Percentiles rank a stretch among this genome's conserved stretches.
Conservation (phyloP, 92 coral and sea anemone species). For the Palythoa grandiflora region DNA sequence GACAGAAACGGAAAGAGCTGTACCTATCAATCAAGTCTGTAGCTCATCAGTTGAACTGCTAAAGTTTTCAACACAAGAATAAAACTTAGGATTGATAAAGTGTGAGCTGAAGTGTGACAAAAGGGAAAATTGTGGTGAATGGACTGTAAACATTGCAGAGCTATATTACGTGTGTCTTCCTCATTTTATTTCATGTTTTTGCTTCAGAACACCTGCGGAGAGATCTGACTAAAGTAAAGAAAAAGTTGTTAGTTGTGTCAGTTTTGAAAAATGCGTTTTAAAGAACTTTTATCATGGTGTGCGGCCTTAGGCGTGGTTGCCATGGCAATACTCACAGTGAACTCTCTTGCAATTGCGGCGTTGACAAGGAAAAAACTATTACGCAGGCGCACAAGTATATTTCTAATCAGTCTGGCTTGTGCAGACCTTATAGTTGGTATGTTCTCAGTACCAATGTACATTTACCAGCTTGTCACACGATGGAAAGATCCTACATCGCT, state of each 20-base stretch:
- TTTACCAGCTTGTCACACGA: slow-evolving; percentile 66
- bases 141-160: too few relatives aligned
- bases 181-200: neutral
- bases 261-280: slow-evolving; percentile 11
- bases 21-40: too few relatives aligned
- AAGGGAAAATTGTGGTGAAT: too few relatives aligned
- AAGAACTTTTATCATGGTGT: slow-evolving; percentile 72
- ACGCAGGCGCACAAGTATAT: slow-evolving; percentile 83
- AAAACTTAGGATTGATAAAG: too few relatives aligned
- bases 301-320: slow-evolving; percentile 71
- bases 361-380: slow-evolving; percentile 75
- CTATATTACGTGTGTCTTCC: too few relatives aligned
- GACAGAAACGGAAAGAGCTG: too few relatives aligned
- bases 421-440: slow-evolving; percentile 83
- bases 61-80: too few relatives aligned
- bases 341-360: slow-evolving; percentile 77
- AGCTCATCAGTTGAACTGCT: too few relatives aligned
- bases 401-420: slow-evolving; percentile 75
- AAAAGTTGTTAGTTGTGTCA: neutral
- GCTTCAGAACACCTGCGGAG: neutral
- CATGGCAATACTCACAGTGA: slow-evolving; percentile 70
- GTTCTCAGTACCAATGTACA: slow-evolving; percentile 81
- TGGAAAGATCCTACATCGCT: slow-evolving; percentile 34
- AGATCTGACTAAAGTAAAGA: neutral
- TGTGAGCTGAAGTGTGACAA: too few relatives aligned